Conservation (phyloP, 2,113 vertebrate genomes). For the Thryonomys swinderianus region DNA sequence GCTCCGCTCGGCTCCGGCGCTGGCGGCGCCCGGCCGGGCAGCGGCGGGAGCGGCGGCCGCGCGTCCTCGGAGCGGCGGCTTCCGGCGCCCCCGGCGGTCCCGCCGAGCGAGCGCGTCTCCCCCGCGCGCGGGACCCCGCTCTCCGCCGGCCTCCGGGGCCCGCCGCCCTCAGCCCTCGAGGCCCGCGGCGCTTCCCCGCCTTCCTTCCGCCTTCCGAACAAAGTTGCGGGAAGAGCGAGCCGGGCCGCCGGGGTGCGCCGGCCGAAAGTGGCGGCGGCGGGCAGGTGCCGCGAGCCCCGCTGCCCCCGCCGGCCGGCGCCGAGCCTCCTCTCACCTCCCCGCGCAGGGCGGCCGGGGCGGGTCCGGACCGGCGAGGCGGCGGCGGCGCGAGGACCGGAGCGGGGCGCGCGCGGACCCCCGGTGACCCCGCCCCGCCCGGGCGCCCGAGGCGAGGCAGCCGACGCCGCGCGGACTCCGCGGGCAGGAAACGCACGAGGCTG, state of each 20-base stretch:
- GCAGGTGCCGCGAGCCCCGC: constrained; percentile 78
- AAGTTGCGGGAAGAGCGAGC: constrained; percentile 83
- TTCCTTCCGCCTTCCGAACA: constrained; percentile 79
- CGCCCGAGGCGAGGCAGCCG: constrained; percentile 59
- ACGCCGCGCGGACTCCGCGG: constrained; percentile 61
- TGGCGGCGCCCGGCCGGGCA: constrained; percentile 67
- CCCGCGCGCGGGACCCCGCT: constrained; percentile 77
- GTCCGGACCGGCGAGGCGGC: constrained; percentile 79
- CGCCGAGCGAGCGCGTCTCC: constrained; percentile 86
- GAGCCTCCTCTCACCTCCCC: constrained; percentile 67
- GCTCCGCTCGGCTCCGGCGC: constrained; percentile 61
- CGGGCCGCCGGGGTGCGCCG: constrained; percentile 59
- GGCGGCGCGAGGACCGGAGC: constrained; percentile 51
- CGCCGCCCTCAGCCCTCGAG: constrained; percentile 43
- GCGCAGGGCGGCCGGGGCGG: constrained; percentile 50
- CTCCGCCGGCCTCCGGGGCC: constrained; percentile 79
- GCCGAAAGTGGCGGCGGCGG: constrained; percentile 62
- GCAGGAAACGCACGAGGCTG: constrained; percentile 75
- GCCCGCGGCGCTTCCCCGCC: constrained; percentile 45
- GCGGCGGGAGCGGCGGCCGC: constrained; percentile 47
- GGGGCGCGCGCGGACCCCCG: constrained; percentile 44
- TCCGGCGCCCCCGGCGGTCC: constrained; percentile 83
- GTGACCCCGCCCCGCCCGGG: constrained; percentile 10
- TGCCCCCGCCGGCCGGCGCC: constrained; percentile 39
- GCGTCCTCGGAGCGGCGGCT: constrained; percentile 85